Conservation (phyloP, 1,140 invertebrate species). For the Notospermus geniculatus region DNA sequence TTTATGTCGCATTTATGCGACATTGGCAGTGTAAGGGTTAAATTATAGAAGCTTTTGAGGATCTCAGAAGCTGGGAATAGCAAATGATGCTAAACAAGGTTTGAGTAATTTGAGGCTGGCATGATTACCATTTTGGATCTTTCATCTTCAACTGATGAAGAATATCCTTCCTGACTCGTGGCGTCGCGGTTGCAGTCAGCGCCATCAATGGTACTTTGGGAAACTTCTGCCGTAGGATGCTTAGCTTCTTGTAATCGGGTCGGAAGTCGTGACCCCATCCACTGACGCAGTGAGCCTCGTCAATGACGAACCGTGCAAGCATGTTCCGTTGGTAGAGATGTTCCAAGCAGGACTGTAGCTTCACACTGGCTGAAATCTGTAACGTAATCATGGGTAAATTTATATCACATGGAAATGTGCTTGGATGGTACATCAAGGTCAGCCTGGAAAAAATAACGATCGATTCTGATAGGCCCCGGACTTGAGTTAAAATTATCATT, state of each 20-base stretch:
- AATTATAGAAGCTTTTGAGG: too few relatives aligned
- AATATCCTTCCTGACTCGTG: constrained; percentile 84
- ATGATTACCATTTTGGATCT: constrained; percentile 78
- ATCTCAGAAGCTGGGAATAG: too few relatives aligned
- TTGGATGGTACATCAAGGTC: too few relatives aligned
- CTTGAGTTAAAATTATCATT: neutral
- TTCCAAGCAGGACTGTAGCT: constrained; percentile 57
- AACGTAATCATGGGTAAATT: constrained; percentile 1
- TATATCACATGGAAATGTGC: neutral
- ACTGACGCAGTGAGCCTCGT: constrained; percentile 75
- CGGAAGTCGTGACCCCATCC: constrained; percentile 74
- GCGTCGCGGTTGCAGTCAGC: constrained; percentile 77
- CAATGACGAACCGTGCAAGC: constrained; percentile 71
- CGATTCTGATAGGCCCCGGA: neutral
- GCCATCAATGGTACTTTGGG: constrained; percentile 63
- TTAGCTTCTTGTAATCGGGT: constrained; percentile 64
- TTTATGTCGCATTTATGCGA: too few relatives aligned
- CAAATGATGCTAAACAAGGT: too few relatives aligned
- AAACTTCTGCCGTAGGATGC: constrained; percentile 59
- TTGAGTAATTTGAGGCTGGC: too few relatives aligned
- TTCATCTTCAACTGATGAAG: constrained; percentile 79
- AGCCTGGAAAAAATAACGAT: neutral
- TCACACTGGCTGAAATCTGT: constrained; percentile 56
- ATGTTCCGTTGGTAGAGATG: constrained; percentile 61
- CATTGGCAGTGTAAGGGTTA: too few relatives aligned